These are phyloP conservation scores for Corapipo altera DNA, from an alignment of 2,113 vertebrate genomes.

Conservation along the genomic window DNA sequence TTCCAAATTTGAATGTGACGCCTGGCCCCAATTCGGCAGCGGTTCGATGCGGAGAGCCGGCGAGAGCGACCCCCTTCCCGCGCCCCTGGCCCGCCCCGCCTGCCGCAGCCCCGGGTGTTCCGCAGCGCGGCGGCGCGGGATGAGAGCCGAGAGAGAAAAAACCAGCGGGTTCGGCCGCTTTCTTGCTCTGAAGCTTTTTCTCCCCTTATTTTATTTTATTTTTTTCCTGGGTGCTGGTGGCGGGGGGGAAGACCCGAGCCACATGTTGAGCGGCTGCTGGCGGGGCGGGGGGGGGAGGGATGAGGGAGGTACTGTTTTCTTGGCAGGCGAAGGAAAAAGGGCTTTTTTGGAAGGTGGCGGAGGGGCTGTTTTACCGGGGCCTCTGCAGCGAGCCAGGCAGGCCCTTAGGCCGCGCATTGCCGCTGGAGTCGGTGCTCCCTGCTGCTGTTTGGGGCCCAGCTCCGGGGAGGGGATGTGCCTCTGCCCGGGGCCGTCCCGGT, in stretches of 20 bases:
- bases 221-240: neutral
- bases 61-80: neutral
- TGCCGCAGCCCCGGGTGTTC: neutral
- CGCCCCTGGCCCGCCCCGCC: neutral
- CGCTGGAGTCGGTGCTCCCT: neutral
- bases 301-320: neutral
- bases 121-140: neutral
- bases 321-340: neutral
- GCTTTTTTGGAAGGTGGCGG: neutral
- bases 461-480: neutral
- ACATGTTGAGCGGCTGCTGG: neutral
- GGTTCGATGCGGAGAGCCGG: neutral
- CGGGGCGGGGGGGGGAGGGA: neutral
- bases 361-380: neutral
- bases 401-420: slow-evolving; percentile 11
- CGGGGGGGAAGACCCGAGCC: neutral
- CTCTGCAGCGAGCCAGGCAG: neutral
- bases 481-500: neutral
- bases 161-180: neutral
- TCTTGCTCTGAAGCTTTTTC: neutral
- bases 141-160: neutral
- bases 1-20: slow-evolving; percentile 32
- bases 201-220: neutral
- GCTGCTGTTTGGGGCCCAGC: neutral
- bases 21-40: neutral